Conservation (phyloP, 2,888 invertebrate genomes). For the Brachyptera risi region DNA sequence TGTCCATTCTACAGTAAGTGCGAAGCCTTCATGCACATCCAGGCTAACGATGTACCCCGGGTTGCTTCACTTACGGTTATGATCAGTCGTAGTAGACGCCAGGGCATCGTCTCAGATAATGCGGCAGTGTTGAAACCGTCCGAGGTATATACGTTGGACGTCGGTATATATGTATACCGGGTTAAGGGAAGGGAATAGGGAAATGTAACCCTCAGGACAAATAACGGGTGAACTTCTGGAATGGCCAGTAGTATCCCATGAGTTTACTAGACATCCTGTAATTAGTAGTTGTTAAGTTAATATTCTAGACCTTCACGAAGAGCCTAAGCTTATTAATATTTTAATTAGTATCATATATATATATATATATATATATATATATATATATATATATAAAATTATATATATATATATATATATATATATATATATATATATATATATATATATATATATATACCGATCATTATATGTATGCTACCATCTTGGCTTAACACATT, state of each 20-base stretch:
- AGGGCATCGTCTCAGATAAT: conserved; percentile 6
- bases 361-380: too few relatives aligned
- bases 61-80: too few relatives aligned
- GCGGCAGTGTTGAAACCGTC: not conserved
- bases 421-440: not conserved
- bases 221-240: not conserved
- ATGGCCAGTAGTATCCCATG: not conserved
- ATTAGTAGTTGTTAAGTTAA: not conserved
- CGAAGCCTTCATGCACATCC: too few relatives aligned
- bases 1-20: too few relatives aligned
- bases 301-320: not conserved
- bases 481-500: too few relatives aligned
- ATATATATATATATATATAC: not conserved
- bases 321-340: too few relatives aligned
- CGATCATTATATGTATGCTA: not conserved
- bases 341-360: too few relatives aligned
- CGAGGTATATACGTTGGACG: too few relatives aligned
- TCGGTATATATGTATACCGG: not conserved
- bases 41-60: too few relatives aligned
- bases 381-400: not conserved
- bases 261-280: not conserved
- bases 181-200: not conserved
- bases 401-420: not conserved
- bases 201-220: conserved; percentile 3
- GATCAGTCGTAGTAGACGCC: conserved; percentile 8